Evolutionary conservation across 2,113 vertebrate genomes (phyloP), one percentile per base, ranked within the genome.

Genomic region (Orycteropus afer): DNA sequence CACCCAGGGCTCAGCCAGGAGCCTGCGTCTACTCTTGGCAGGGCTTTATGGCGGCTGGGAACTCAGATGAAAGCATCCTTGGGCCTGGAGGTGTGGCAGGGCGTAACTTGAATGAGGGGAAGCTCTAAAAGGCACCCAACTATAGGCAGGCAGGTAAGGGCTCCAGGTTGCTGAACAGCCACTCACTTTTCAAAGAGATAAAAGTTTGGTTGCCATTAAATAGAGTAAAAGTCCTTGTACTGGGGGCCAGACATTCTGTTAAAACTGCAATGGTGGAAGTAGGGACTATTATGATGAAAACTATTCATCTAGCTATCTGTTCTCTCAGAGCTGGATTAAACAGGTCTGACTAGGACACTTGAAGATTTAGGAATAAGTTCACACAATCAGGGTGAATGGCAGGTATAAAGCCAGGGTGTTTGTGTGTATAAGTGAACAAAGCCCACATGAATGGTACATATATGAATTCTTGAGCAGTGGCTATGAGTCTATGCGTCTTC

Each of bases 301-400:
- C 51, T 84, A 45, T 93, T 89, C 45, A 32, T 94, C 84, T 83
- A 42, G 40, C 57, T 71, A 23, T 74, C 55, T 91, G 55, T 92
- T 87, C 61, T 86, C 67, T 83, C 90, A 81, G 51, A 86, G 32
- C 77, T 91, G 65, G 37, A 71, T 83, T 55, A 67, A 95, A 97
- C 95, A 85, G 90, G 94, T 94, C 89, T 81, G 47, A 92, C 37
- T 10, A 57, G 95, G 85, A 93, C 65, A 83, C 55, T 34, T 20
- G 78, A 61, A 45, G 51, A 23, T 51, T 84, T 29, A 23, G 49
- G 88, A 86, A 40, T n/a, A 55, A 74, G 63, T 71, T 83, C 74
- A 89, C 42, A 18, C 51, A 22, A 6, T 74, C 13, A 12, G 69
- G 40, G 82, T 13, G 61, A 89, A 69, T 83, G 83, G 37, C 53